These are phyloP conservation scores for Mimumesa dahlbomi DNA, from an alignment of 2,888 invertebrate species.

Conservation along the genomic window DNA sequence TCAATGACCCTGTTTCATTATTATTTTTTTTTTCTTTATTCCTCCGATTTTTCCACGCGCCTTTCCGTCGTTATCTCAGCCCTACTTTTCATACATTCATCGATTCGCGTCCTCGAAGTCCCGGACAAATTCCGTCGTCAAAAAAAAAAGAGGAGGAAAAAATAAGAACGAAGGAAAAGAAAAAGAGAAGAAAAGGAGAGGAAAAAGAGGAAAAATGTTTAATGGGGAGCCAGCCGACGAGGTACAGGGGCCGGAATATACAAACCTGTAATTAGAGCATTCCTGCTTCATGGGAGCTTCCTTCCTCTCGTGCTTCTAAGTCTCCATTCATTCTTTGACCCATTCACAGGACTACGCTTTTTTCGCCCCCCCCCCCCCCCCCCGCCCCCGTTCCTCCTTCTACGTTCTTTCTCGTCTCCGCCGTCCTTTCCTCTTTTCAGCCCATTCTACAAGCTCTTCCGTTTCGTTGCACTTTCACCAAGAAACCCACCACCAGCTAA, in stretches of 20 bases:
- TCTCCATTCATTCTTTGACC: slow-evolving; percentile 28
- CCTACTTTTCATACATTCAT: too few relatives aligned
- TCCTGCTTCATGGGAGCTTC: slow-evolving; percentile 17
- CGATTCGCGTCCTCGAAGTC: too few relatives aligned
- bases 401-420: neutral
- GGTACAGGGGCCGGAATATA: neutral
- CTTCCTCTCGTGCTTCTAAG: neutral
- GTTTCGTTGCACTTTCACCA: neutral
- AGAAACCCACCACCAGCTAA: neutral
- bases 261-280: slow-evolving; percentile 41
- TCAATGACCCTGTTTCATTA: too few relatives aligned
- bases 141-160: too few relatives aligned
- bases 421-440: slow-evolving; percentile 12
- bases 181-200: too few relatives aligned
- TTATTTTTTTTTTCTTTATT: too few relatives aligned
- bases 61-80: too few relatives aligned
- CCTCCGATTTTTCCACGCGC: too few relatives aligned
- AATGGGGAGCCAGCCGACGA: slow-evolving; percentile 3
- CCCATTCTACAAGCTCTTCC: slow-evolving; percentile 1
- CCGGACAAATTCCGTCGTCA: too few relatives aligned
- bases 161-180: too few relatives aligned
- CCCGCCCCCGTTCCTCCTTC: neutral
- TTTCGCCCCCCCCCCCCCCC: neutral
- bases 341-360: slow-evolving; percentile 24
- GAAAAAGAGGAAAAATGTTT: slow-evolving; percentile 23